Conservation (phyloP, 37 sponge, comb jelly and placozoan species). For the Halichondria panicea region DNA sequence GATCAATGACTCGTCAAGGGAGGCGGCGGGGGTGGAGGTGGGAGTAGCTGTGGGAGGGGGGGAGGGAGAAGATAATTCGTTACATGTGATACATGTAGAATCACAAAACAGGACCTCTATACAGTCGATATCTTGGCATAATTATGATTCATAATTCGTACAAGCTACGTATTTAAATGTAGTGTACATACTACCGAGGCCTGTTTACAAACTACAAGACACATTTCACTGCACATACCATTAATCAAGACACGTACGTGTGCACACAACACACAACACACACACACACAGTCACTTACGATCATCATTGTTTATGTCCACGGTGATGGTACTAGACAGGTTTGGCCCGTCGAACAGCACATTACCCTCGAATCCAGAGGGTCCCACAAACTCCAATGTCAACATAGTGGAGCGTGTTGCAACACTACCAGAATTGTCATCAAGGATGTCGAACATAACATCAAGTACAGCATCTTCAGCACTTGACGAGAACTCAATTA, state of each 20-base stretch:
- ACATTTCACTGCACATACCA: neutral
- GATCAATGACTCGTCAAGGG: neutral
- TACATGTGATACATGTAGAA: neutral
- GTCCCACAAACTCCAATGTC: neutral
- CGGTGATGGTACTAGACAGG: neutral
- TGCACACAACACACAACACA: conserved; percentile 1
- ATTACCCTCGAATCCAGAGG: neutral
- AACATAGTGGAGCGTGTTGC: no score
- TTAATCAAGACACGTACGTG: neutral
- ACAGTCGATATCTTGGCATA: neutral
- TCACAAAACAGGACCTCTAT: neutral
- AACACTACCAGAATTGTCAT: neutral
- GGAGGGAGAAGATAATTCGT: neutral
- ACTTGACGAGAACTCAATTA: no score
- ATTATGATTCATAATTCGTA: neutral
- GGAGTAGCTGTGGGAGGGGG: neutral
- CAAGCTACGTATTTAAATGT: no score
- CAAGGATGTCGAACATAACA: neutral
- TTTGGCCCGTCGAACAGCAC: neutral
- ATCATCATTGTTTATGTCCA: neutral
- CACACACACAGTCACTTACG: neutral
- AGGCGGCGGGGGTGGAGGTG: neutral
- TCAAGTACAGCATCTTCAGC: neutral
- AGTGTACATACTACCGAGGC: no score
- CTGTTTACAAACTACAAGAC: no score